These are phyloP conservation scores for Grantiella picta DNA, from an alignment of 2,113 vertebrate genomes.

Conservation along the genomic window DNA sequence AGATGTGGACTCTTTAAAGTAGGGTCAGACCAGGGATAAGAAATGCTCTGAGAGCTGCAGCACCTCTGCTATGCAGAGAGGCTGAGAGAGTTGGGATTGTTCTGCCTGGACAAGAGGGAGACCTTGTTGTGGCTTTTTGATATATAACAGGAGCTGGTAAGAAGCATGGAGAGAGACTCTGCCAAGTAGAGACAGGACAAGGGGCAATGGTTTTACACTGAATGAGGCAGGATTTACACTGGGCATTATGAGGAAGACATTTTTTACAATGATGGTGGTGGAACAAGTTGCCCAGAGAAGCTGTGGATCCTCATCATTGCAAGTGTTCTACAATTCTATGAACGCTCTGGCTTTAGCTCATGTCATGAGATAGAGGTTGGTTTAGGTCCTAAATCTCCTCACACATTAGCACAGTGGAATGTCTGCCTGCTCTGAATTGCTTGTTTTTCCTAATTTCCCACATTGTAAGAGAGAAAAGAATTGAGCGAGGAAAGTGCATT, in stretches of 20 bases:
- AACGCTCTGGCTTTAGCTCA: rapidly evolving
- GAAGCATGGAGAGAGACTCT: background rate
- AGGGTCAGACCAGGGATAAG: rapidly evolving
- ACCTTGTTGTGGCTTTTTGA: background rate
- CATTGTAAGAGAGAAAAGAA: background rate
- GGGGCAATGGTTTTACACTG: background rate
- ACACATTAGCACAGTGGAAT: background rate
- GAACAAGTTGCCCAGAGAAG: background rate
- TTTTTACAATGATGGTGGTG: background rate
- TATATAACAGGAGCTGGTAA: background rate
- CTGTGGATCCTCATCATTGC: rapidly evolving
- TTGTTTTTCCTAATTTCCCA: background rate
- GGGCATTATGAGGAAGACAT: background rate
- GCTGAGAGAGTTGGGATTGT: background rate
- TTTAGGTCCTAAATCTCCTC: background rate
- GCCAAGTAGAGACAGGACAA: background rate
- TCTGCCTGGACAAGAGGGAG: background rate
- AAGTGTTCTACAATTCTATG: background rate
- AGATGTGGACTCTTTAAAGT: rapidly evolving
- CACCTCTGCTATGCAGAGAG: background rate
- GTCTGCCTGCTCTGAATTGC: background rate
- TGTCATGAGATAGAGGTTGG: background rate
- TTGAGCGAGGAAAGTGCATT: background rate
- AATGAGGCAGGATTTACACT: background rate
- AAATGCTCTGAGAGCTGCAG: background rate